phyloP scores from a whole-genome alignment of 2,113 vertebrate species.

The Lepus timidus region DNA sequence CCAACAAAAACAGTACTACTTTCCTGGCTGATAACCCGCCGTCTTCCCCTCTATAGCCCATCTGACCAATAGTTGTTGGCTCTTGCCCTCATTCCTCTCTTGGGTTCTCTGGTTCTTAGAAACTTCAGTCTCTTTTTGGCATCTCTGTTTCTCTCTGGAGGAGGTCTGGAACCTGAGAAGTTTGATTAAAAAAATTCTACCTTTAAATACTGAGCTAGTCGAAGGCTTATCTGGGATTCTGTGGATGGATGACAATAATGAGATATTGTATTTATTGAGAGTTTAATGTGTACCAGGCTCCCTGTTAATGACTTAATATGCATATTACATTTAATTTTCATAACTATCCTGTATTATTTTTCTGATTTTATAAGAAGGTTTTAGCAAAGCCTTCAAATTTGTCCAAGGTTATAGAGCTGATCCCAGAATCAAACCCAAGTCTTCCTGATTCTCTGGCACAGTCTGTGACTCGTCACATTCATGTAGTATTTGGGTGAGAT shows the following conservation, averaged over 20 bases:
- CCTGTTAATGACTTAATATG: slow-evolving; percentile 67
- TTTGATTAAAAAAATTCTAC: neutral
- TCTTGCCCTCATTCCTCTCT: neutral
- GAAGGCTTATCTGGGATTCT: slow-evolving; percentile 28
- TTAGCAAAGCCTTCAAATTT: slow-evolving; percentile 24
- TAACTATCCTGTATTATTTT: slow-evolving; percentile 57
- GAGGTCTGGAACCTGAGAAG: slow-evolving; percentile 47
- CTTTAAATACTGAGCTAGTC: slow-evolving; percentile 21
- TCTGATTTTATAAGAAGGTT: slow-evolving; percentile 27
- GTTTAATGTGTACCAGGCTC: slow-evolving; percentile 54
- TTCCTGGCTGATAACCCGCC: neutral
- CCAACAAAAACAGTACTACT: neutral
- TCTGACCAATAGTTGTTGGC: neutral
- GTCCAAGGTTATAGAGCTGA: neutral
- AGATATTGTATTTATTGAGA: slow-evolving; percentile 51
- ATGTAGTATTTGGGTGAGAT: neutral
- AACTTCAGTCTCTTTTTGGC: slow-evolving; percentile 17
- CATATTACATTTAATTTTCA: slow-evolving; percentile 70
- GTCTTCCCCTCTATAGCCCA: neutral
- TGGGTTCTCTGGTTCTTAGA: slow-evolving; percentile 21
- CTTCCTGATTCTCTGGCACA: neutral
- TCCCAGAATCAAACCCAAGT: neutral
- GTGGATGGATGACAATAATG: neutral
- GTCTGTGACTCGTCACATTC: neutral
- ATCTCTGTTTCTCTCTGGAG: slow-evolving; percentile 26